Percentiles rank a stretch among this genome's conserved stretches.
Conservation (phyloP, 2,797 vertebrate species). For the Adrianichthys oophorus region DNA sequence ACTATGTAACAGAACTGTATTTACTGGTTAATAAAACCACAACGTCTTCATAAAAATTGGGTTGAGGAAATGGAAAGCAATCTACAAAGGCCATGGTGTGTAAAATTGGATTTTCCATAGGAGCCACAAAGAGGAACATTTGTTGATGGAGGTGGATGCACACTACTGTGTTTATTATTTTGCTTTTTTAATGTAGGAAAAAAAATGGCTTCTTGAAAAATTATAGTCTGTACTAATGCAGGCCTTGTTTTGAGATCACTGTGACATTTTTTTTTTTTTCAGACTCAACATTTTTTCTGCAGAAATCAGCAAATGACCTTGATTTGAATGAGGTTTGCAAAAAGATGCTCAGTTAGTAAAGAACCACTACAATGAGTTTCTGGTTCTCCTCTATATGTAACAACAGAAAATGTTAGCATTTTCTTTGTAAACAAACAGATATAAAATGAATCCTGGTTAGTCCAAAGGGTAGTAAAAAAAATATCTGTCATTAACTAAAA, state of each 20-base stretch:
- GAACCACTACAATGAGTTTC: slow-evolving; percentile 19
- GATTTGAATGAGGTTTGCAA: slow-evolving; percentile 5
- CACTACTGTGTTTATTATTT: slow-evolving; percentile 66
- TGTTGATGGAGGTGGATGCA: slow-evolving; percentile 75
- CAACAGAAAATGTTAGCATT: slow-evolving; percentile 9
- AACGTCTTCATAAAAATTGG: slow-evolving; percentile 79
- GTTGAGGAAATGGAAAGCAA: slow-evolving; percentile 75
- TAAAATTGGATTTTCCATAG: slow-evolving; percentile 84
- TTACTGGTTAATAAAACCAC: slow-evolving; percentile 81
- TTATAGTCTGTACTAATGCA: slow-evolving; percentile 59
- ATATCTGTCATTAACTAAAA: no score
- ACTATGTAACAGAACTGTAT: slow-evolving; percentile 72
- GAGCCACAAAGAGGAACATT: slow-evolving; percentile 75
- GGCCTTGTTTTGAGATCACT: slow-evolving; percentile 51
- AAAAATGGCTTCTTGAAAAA: slow-evolving; percentile 51
- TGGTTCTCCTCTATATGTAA: slow-evolving; percentile 14
- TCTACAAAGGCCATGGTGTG: slow-evolving; percentile 78
- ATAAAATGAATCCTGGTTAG: no score
- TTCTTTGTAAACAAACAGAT: no score
- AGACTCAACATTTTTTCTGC: slow-evolving; percentile 42
- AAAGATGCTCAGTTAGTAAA: slow-evolving; percentile 9
- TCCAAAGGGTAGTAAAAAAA: no score
- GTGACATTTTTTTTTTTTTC: slow-evolving; percentile 32
- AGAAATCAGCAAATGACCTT: slow-evolving; percentile 24
- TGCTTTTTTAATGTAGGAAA: slow-evolving; percentile 55